phyloP scores from a whole-genome alignment of 2,797 vertebrate species.

The Sternarchorhynchus goeldii region DNA sequence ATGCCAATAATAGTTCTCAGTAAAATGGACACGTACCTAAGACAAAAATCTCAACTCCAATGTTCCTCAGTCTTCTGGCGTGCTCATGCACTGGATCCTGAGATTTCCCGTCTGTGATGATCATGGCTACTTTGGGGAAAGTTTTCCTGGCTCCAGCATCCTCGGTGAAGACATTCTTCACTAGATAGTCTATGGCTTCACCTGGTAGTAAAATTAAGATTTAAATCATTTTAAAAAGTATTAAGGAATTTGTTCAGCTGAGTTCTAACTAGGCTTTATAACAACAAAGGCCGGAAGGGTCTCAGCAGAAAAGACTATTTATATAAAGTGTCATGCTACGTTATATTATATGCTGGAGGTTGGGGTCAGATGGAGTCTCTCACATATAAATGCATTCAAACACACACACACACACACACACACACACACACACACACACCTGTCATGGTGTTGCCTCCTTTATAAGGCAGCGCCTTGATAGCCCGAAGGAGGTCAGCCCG shows the following conservation, averaged over 20 bases:
- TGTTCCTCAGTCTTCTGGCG: slow-evolving; percentile 88
- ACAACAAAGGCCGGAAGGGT: neutral
- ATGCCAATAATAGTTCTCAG: neutral
- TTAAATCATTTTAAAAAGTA: neutral
- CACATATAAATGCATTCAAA: neutral
- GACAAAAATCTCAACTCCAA: slow-evolving; percentile 96
- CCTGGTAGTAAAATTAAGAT: slow-evolving; percentile 72
- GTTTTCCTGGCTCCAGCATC: slow-evolving; percentile 88
- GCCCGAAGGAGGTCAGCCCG: slow-evolving; percentile 87
- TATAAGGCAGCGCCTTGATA: slow-evolving; percentile 94
- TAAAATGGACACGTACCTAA: slow-evolving; percentile 80
- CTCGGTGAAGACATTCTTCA: slow-evolving; percentile 89
- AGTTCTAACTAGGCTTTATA: neutral
- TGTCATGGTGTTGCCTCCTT: slow-evolving; percentile 99
- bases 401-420: neutral
- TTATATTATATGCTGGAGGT: neutral
- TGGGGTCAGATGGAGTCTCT: neutral
- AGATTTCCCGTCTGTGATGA: slow-evolving; percentile 99
- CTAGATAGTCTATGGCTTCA: slow-evolving; percentile 92
- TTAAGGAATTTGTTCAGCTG: neutral
- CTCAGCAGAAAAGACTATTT: neutral
- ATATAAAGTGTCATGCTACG: neutral
- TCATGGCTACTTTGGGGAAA: slow-evolving; percentile 96
- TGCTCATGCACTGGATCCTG: slow-evolving; percentile 95
- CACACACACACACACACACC: slow-evolving; percentile 70